Evolutionary conservation across 2,888 invertebrate genomes (phyloP).

Genomic region (Atrina japonica): DNA sequence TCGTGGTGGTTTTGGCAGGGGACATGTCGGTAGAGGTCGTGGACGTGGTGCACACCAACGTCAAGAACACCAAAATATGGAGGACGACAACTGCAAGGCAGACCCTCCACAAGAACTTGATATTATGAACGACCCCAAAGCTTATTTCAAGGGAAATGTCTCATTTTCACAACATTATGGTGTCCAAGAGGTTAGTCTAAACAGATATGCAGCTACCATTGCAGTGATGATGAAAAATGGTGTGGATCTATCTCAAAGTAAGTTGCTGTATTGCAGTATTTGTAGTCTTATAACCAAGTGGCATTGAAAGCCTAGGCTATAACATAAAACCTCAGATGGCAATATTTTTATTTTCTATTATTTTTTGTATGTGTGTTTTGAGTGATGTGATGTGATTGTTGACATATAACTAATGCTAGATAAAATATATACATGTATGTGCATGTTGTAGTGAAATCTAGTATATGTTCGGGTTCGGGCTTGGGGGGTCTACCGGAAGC

Average conservation of each 20-base stretch:
- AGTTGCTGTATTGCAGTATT: no score
- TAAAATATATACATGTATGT: no score
- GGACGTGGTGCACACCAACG: neutral
- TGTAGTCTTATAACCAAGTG: no score
- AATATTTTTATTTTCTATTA: no score
- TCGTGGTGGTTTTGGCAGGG: constrained; percentile 47
- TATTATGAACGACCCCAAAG: constrained; percentile 52
- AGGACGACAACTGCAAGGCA: constrained; percentile 23
- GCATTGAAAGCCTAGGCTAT: no score
- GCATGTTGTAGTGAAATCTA: no score
- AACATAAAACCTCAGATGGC: no score
- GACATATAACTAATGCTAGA: no score
- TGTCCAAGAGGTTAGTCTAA: constrained; percentile 69
- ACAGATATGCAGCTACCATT: constrained; percentile 72
- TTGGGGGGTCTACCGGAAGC: no score
- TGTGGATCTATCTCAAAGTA: constrained; percentile 74
- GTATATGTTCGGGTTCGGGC: no score
- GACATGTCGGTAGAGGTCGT: constrained; percentile 40
- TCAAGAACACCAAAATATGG: neutral
- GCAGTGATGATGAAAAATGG: constrained; percentile 68
- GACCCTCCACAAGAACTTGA: constrained; percentile 22
- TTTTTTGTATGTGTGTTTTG: no score
- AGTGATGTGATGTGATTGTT: no score
- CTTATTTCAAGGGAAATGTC: constrained; percentile 71
- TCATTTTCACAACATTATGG: constrained; percentile 69